Base-by-base conservation (phyloP, 1,140 invertebrate species). In the Drosophila grimshawi region DNA sequence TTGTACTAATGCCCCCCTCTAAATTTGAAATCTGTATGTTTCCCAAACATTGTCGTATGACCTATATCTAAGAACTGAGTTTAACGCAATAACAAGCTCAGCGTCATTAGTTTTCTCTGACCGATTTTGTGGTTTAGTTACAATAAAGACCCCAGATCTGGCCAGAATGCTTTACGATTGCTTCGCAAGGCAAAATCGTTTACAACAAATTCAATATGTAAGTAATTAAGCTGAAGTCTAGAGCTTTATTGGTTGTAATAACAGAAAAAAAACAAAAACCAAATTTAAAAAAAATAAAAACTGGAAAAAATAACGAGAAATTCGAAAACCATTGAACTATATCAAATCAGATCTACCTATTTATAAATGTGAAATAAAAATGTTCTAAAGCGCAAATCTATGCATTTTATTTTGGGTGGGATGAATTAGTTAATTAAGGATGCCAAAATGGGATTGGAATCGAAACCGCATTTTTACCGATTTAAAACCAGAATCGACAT, bases 311-410 rank as follows among this genome's bases (percentile, higher is more conserved):
- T 61, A 66, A 73, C 41, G 10, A 52, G 69, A 86, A 43, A 43
- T 43, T n/a, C 10, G 10, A n/a, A n/a, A 67, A 57, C 4, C 57
- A 63, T 79, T 68, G 45, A 80, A 79, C 71, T 80, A 78, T 77
- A 43, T 74, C n/a, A 82, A 77, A 80, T 52, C 45, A 43, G 48
- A 75, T 64, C 39, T 68, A 70, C 29, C 71, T 88, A 88, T 86
- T 86, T 86, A 86, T 86, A 81, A 80, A 86, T 86, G 85, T 86
- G 85, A 89, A 86, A 86, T 80, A 86, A 88, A 88, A 60, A 52
- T 74, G 76, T 86, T 68, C 65, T 62, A 48, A 79, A 79, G 19
- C 68, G 5, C 37, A 56, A 70, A 53, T 35, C 27, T 41, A 61
- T 8, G 6, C 41, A 10, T 19, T 46, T 35, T 35, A n/a, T 46